Evolutionary conservation across 2,113 vertebrate genomes (phyloP).

Genomic region (Tursiops truncatus): DNA sequence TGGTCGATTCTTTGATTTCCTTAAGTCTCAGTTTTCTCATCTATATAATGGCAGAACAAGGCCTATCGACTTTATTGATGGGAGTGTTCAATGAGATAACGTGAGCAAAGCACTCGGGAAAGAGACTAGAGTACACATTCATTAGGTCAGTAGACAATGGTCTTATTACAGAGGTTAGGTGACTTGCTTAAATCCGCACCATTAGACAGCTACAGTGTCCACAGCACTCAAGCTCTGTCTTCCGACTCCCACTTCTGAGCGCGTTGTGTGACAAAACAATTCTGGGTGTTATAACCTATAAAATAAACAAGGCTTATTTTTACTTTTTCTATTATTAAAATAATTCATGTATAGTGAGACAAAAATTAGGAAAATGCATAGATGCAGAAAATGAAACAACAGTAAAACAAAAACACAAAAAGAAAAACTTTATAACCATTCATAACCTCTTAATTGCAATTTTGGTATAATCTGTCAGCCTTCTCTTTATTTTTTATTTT

Average conservation of each 20-base stretch:
- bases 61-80: background rate
- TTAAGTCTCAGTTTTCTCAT: background rate
- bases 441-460: background rate
- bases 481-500: background rate
- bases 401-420: background rate
- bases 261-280: background rate
- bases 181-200: background rate
- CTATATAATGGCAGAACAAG: background rate
- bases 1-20: background rate
- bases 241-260: background rate
- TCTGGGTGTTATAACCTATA: background rate
- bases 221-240: background rate
- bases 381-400: background rate
- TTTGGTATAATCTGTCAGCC: background rate
- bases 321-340: background rate
- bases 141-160: background rate
- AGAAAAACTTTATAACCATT: background rate
- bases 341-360: background rate
- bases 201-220: background rate
- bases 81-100: background rate
- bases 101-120: background rate
- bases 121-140: background rate
- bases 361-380: background rate
- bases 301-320: background rate
- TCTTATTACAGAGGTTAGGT: background rate